phyloP scores from a whole-genome alignment of 2,888 invertebrate genomes.

The Steinernema hermaphroditum region DNA sequence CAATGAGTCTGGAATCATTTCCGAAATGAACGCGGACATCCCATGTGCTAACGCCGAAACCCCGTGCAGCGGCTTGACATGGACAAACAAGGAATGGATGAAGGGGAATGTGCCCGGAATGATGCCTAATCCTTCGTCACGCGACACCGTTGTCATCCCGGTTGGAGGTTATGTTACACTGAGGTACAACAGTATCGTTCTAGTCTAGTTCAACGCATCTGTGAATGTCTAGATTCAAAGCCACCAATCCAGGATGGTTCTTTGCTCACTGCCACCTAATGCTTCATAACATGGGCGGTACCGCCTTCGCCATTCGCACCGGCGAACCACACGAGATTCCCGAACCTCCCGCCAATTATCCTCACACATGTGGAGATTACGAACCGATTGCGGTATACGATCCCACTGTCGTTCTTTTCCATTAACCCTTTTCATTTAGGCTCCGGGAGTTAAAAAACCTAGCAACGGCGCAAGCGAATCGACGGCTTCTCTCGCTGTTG shows the following conservation, averaged over 20 bases:
- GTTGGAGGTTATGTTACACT: conserved; percentile 66
- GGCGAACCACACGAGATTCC: conserved; percentile 59
- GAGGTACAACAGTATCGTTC: too few relatives aligned
- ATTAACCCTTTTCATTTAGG: neutral
- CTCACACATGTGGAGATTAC: conserved; percentile 51
- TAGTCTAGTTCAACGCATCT: too few relatives aligned
- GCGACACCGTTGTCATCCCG: conserved; percentile 66
- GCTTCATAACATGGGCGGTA: conserved; percentile 65
- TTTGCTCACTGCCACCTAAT: conserved; percentile 63
- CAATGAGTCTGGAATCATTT: conserved; percentile 45
- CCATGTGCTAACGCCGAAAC: conserved; percentile 33
- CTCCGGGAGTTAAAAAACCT: neutral
- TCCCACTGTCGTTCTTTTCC: neutral
- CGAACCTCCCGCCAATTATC: conserved; percentile 51
- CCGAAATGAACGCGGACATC: conserved; percentile 45
- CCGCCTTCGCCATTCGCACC: conserved; percentile 61
- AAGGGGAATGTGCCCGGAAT: conserved; percentile 53
- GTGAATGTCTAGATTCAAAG: conserved; percentile 56
- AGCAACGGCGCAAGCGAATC: neutral
- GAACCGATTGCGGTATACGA: conserved; percentile 46
- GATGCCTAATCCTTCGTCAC: conserved; percentile 54
- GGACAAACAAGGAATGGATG: conserved; percentile 42
- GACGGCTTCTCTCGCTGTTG: neutral
- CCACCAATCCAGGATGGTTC: conserved; percentile 66
- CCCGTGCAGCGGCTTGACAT: conserved; percentile 15